Conservation (phyloP, 2,797 vertebrate genomes). For the Cossypha heuglini region DNA sequence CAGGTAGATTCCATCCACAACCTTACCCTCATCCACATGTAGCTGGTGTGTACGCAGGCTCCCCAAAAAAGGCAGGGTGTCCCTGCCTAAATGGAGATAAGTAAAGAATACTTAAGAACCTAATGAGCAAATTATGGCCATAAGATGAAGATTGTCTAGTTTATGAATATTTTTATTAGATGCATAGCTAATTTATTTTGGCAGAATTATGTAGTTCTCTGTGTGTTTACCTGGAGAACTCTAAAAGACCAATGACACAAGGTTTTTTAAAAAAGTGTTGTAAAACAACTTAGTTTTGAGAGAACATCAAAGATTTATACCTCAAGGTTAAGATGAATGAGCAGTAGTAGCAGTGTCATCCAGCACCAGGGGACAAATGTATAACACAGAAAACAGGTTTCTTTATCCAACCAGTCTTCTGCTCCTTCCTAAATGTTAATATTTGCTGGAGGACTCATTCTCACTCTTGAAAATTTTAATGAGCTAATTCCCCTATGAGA, state of each 20-base stretch:
- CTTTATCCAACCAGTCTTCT: not conserved
- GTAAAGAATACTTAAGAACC: not conserved
- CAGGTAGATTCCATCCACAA: not conserved
- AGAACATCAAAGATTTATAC: not conserved
- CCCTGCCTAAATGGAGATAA: not conserved
- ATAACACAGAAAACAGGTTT: not conserved
- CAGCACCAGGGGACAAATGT: not conserved
- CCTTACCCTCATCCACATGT: not conserved
- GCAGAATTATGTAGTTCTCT: not conserved
- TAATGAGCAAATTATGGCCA: not conserved
- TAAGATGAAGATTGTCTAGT: not conserved
- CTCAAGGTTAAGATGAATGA: not conserved
- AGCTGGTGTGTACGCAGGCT: not conserved
- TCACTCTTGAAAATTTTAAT: not conserved
- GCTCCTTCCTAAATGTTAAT: constrained; percentile 28
- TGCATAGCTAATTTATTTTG: not conserved
- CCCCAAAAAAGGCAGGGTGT: not conserved
- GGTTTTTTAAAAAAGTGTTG: not conserved
- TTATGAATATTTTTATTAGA: not conserved
- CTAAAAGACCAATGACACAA: not conserved
- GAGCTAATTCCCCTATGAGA: not conserved
- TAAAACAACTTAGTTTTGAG: not conserved
- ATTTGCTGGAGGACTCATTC: constrained; percentile 2
- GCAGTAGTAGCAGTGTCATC: not conserved
- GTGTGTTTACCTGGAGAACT: not conserved